Evolutionary conservation across 1,140 invertebrate genomes (phyloP).

Genomic region (Trissolcus basalis): DNA sequence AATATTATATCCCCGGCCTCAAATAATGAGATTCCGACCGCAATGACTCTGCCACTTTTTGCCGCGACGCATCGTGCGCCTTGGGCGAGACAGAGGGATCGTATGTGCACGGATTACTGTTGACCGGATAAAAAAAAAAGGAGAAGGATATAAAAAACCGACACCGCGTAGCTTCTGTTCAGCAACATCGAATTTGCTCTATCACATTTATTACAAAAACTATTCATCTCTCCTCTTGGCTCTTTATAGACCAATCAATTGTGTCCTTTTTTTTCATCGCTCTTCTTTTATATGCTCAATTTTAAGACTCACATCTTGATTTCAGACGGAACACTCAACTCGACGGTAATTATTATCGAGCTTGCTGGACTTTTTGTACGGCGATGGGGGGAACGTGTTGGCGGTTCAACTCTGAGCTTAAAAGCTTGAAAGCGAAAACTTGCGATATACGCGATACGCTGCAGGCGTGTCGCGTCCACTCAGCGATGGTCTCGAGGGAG

Average conservation of each 20-base stretch:
- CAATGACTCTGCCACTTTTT: slow-evolving; percentile 64
- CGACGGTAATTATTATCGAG: not conserved
- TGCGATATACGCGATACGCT: slow-evolving; percentile 34
- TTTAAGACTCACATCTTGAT: slow-evolving; percentile 15
- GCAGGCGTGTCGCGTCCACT: slow-evolving; percentile 49
- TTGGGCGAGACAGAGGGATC: slow-evolving; percentile 48
- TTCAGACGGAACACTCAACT: slow-evolving; percentile 8
- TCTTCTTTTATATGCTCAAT: not conserved
- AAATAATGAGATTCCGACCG: slow-evolving; percentile 70
- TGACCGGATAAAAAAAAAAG: slow-evolving; percentile 34
- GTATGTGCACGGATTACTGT: slow-evolving; percentile 48
- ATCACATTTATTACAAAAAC: slow-evolving; percentile 35
- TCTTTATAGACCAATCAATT: slow-evolving; percentile 48
- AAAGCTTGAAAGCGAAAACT: slow-evolving; percentile 49
- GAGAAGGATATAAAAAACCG: slow-evolving; percentile 4
- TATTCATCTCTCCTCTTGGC: slow-evolving; percentile 40
- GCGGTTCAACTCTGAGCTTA: slow-evolving; percentile 35
- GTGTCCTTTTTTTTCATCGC: slow-evolving; percentile 11
- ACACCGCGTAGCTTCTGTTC: slow-evolving; percentile 45
- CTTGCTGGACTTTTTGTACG: slow-evolving; percentile 23
- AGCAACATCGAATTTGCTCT: slow-evolving; percentile 7
- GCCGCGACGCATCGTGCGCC: slow-evolving; percentile 46
- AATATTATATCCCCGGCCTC: slow-evolving; percentile 69
- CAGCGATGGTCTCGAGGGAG: slow-evolving; percentile 67
- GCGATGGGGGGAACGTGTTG: slow-evolving; percentile 26